Percentiles rank a stretch among this genome's conserved stretches.
phyloP scores from a whole-genome alignment of 2,888 invertebrate genomes.

The Scelioninae gen. 2 region DNA sequence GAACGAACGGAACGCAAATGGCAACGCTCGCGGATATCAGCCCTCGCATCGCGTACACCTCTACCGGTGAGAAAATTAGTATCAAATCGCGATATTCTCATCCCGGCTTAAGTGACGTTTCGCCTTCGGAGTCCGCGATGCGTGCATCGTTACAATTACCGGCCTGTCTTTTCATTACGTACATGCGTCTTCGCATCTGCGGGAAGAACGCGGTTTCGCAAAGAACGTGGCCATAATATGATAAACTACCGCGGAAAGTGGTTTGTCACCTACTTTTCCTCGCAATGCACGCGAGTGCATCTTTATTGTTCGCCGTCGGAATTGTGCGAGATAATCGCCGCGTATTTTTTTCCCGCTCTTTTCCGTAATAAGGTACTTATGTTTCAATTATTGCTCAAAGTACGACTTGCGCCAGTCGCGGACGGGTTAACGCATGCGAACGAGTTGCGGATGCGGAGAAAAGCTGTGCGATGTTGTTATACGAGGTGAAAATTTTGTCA shows the following conservation, averaged over 20 bases:
- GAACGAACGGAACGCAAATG: background rate
- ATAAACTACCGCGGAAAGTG: slow-evolving; percentile 46
- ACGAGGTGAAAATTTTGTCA: too few relatives aligned
- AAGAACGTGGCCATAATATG: slow-evolving; percentile 45
- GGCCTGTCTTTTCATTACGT: slow-evolving; percentile 40
- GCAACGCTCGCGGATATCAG: slow-evolving; percentile 3
- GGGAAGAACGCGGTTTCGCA: slow-evolving; percentile 39
- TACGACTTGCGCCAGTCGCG: too few relatives aligned
- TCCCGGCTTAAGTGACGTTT: slow-evolving; percentile 37
- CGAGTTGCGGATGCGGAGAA: background rate
- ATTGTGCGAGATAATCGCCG: slow-evolving; percentile 15
- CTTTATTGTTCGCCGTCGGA: slow-evolving; percentile 20
- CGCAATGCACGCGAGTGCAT: slow-evolving; percentile 22
- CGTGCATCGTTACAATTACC: slow-evolving; percentile 51
- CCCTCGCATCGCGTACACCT: slow-evolving; percentile 1
- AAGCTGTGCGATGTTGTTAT: too few relatives aligned
- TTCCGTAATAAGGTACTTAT: background rate
- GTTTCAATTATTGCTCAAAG: background rate
- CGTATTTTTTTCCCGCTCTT: background rate
- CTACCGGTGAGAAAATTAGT: slow-evolving; percentile 25
- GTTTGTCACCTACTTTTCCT: slow-evolving; percentile 48
- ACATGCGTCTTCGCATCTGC: slow-evolving; percentile 44
- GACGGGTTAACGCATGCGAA: background rate
- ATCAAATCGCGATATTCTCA: slow-evolving; percentile 25
- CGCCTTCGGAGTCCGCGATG: slow-evolving; percentile 32